Conservation (phyloP, 2,888 invertebrate species). For the Zaprionus obscuricornis region DNA sequence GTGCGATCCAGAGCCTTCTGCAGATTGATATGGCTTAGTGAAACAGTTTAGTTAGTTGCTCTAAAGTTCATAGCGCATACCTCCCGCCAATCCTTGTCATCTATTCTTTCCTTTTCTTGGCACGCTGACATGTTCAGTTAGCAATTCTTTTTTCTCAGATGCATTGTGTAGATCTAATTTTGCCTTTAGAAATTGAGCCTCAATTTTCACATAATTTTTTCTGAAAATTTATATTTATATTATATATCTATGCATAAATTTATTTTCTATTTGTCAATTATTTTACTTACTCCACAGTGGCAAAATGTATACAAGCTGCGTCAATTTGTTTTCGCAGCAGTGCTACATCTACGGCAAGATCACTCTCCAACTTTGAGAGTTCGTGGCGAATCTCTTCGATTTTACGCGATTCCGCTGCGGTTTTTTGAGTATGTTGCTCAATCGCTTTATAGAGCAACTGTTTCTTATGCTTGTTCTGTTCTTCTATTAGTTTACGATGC, state of each 20-base stretch:
- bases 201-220: conserved; percentile 89
- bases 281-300: conserved; percentile 90
- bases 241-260: too few relatives aligned
- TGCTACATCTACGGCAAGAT: conserved; percentile 90
- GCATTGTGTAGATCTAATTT: conserved; percentile 90
- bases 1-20: conserved; percentile 73
- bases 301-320: conserved; percentile 88
- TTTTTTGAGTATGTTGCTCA: conserved; percentile 90
- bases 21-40: too few relatives aligned
- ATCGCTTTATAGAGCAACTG: conserved; percentile 89
- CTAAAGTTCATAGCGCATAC: too few relatives aligned
- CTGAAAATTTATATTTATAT: conserved; percentile 81
- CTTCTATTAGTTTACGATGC: conserved; percentile 90
- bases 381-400: conserved; percentile 87
- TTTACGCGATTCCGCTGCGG: conserved; percentile 88
- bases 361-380: conserved; percentile 86
- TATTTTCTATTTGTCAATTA: too few relatives aligned
- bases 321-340: conserved; percentile 91
- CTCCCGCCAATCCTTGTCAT: conserved; percentile 61
- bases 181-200: conserved; percentile 90
- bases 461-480: conserved; percentile 90
- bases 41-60: too few relatives aligned
- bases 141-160: conserved; percentile 89
- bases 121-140: conserved; percentile 87
- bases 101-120: conserved; percentile 37